Conservation (phyloP, 1,140 invertebrate species). For the Sipha flava region DNA sequence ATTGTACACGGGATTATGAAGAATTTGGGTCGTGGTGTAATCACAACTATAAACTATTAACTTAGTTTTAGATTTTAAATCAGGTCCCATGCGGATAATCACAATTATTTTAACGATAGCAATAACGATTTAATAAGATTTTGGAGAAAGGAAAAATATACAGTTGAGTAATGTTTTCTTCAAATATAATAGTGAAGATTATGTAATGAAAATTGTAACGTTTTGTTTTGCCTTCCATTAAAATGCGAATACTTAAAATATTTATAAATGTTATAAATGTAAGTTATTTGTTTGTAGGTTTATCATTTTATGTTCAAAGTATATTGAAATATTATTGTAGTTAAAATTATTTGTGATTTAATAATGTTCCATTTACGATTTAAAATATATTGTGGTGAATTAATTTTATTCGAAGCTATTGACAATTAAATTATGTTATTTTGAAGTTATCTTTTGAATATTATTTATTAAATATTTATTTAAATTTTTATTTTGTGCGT, state of each 20-base stretch:
- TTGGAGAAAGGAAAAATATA: slow-evolving; percentile 17
- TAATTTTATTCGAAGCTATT: no score
- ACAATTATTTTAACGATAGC: neutral
- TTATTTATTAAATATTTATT: no score
- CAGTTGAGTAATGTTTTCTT: slow-evolving; percentile 10
- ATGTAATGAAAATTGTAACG: neutral
- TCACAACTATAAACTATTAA: neutral
- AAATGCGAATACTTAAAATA: neutral
- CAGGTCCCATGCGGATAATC: neutral
- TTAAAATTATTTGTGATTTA: no score
- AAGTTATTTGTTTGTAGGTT: no score
- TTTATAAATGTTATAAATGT: neutral
- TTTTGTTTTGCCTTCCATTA: neutral
- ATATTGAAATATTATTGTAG: no score
- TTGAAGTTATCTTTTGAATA: no score
- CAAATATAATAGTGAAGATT: neutral
- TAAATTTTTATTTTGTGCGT: neutral
- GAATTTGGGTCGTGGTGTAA: neutral
- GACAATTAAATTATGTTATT: no score
- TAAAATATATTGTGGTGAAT: no score
- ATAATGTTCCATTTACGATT: no score
- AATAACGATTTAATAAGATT: neutral
- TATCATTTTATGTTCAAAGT: no score
- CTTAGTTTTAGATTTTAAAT: slow-evolving; percentile 11
- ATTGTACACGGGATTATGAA: neutral